Evolutionary conservation across 1,140 invertebrate species (phyloP).

Genomic region (Gerris buenoi): DNA sequence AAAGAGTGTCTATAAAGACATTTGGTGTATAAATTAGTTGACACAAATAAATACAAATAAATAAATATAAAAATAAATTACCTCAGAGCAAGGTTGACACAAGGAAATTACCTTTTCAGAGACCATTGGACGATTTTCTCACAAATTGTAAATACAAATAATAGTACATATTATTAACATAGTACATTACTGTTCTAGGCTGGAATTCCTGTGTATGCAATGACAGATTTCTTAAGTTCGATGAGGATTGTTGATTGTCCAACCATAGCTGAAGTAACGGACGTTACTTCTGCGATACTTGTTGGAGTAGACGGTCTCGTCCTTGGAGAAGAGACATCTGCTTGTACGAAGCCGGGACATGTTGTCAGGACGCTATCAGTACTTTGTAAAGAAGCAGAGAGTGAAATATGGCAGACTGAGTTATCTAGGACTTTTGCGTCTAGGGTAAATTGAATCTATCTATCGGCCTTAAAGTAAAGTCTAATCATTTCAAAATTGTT

Average conservation of each 20-base stretch:
- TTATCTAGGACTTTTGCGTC: slow-evolving; percentile 30
- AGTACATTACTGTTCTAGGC: slow-evolving; percentile 5
- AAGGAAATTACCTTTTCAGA: too few relatives aligned
- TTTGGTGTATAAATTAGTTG: too few relatives aligned
- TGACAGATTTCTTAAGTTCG: slow-evolving; percentile 34
- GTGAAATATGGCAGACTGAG: slow-evolving; percentile 60
- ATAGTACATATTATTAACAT: too few relatives aligned
- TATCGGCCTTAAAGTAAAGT: too few relatives aligned
- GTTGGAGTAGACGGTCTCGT: slow-evolving; percentile 62
- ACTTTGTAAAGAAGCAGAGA: slow-evolving; percentile 67
- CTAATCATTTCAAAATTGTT: too few relatives aligned
- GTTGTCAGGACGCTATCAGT: slow-evolving; percentile 47
- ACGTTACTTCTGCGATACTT: slow-evolving; percentile 61
- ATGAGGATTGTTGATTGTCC: slow-evolving; percentile 44
- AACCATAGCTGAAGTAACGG: slow-evolving; percentile 50
- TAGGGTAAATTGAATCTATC: slow-evolving; percentile 2
- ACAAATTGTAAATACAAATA: too few relatives aligned
- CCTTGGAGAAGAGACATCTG: slow-evolving; percentile 57
- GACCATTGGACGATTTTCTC: too few relatives aligned
- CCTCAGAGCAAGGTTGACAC: too few relatives aligned
- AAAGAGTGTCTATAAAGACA: too few relatives aligned
- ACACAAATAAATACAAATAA: too few relatives aligned
- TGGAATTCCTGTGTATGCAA: slow-evolving; percentile 48
- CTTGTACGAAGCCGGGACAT: slow-evolving; percentile 48
- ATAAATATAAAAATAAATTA: too few relatives aligned